A percentile compares a stretch with the other conserved stretches of the same genome.
These are phyloP conservation scores for Chironomus riparius DNA, from an alignment of 2,888 invertebrate genomes.

Conservation along the genomic window DNA sequence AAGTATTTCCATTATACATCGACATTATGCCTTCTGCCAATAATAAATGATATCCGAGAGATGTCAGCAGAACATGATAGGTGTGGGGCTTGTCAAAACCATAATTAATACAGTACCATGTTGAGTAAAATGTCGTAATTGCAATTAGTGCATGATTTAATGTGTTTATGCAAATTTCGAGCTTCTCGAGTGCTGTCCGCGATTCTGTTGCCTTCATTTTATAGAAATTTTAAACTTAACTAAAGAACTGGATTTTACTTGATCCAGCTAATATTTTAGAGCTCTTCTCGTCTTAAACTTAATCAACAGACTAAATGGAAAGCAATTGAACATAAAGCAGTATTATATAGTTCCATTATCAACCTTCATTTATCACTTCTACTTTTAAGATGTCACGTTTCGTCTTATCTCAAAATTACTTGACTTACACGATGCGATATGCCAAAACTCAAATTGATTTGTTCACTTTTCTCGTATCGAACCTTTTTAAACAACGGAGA, in stretches of 20 bases:
- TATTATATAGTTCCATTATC: background rate
- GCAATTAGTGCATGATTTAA: background rate
- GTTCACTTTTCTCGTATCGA: too few species aligned
- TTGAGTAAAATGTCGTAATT: background rate
- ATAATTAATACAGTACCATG: constrained; percentile 1
- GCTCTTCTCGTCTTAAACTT: background rate
- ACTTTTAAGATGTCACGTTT: background rate
- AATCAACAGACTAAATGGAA: background rate
- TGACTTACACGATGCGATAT: background rate
- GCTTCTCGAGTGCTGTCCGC: background rate
- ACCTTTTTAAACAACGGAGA: too few species aligned
- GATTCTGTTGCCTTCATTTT: background rate
- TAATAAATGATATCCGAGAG: background rate
- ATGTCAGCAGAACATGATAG: background rate
- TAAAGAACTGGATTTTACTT: background rate
- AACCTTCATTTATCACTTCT: background rate
- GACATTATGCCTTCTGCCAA: constrained; percentile 1
- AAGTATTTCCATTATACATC: constrained; percentile 3
- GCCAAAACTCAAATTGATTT: background rate
- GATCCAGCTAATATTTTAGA: background rate
- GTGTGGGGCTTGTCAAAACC: background rate
- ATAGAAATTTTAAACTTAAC: background rate
- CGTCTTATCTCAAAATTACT: background rate
- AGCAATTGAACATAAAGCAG: background rate
- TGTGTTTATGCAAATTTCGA: background rate